Percentiles rank a stretch among this genome's conserved stretches.
phyloP scores from a whole-genome alignment of 2,113 vertebrate genomes.

The Phrynocephalus versicolor region DNA sequence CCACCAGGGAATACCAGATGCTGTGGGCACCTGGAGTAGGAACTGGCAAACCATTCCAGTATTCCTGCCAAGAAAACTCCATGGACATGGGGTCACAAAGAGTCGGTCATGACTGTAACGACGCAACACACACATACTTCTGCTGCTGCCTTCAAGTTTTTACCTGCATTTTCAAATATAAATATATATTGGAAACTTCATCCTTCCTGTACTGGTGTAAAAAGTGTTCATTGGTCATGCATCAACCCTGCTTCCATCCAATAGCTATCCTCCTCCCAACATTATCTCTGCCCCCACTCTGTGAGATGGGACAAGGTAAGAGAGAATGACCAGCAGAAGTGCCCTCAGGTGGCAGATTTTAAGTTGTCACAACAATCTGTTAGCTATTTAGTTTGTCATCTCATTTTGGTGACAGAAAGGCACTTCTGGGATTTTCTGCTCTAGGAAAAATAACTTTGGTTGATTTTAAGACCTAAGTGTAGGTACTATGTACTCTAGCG shows the following conservation, averaged over 20 bases:
- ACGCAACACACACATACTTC: too few species aligned
- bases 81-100: too few species aligned
- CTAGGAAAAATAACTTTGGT: background rate
- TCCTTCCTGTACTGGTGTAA: background rate
- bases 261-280: background rate
- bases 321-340: background rate
- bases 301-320: background rate
- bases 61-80: too few species aligned
- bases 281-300: background rate
- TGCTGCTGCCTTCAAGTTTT: too few species aligned
- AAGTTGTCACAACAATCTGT: too few species aligned
- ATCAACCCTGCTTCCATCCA: background rate
- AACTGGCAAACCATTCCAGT: too few species aligned
- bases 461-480: background rate
- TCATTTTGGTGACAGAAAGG: too few species aligned
- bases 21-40: too few species aligned
- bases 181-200: background rate
- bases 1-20: too few species aligned
- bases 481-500: background rate
- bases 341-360: background rate
- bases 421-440: background rate
- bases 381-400: too few species aligned
- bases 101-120: too few species aligned
- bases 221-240: background rate
- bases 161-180: background rate